Base-by-base conservation (phyloP, 2,113 vertebrate genomes). In the Spermophilus dauricus region DNA sequence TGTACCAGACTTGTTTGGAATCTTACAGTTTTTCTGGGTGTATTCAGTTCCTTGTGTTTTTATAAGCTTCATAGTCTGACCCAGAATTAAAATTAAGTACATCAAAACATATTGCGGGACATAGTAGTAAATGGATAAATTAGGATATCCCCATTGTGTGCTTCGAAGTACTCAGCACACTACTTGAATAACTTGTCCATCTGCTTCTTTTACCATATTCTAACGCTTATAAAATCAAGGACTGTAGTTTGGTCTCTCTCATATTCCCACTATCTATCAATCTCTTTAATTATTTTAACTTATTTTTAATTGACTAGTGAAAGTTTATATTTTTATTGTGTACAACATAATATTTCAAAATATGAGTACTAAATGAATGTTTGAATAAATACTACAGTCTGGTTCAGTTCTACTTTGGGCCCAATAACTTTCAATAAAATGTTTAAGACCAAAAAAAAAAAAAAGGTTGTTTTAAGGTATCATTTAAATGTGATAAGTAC, bases 351-450 rank as follows among this genome's bases (percentile, higher is more conserved):
- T 80, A 16, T 24, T 82, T 75, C 92, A 34, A 91, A 87, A 70
- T 76, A 45, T 24, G 5, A 14, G 32, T 48, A 39, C 24, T 51
- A 20, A 56, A 37, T 53, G 9, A 69, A 58, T 77, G 87, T 32
- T 89, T 90, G 24, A 87, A 77, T 78, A 92, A 91, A 89, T 70
- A 30, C 0, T 30, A 34, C 0, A 45, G 1, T 61, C 11, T 87
- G 20, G 1, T 67, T 82, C 65, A 80, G 20, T 92, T 84, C 10
- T 45, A 58, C 32, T 65, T 63, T 51, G 51, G 34, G 2, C 14
- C 67, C 34, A 86, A 42, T 37, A 48, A 92, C 18, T 86, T 94
- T 80, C 37, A 86, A 85, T n/a, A 61, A 70, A 82, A 84, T 73
- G 5, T 63, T 78, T 83, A 70, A 83, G 24, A 2, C 28, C 1